Base-by-base conservation (phyloP, 1,140 invertebrate genomes). In the Calliphora vicina region DNA sequence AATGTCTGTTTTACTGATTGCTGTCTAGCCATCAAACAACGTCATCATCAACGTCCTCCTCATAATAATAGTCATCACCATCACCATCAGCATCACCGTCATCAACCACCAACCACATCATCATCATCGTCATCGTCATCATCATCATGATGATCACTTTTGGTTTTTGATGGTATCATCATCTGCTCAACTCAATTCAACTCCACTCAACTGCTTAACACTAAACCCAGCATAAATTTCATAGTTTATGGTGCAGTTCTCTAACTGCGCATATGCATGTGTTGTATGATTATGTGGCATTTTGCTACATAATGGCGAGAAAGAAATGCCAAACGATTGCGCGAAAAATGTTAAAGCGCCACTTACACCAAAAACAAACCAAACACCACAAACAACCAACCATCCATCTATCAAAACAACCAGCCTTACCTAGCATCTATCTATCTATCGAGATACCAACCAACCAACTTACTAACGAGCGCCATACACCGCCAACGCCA, bases 11-110 rank as follows among this genome's bases (percentile, higher is more conserved):
- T 78, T 43, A 43, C 35, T 78, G 74, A 78, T 78, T 78, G 74
- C 17, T 78, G 74, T 78, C 74, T 78, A 78, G 74, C 74, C 74
- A 78, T 78, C 74, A 78, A 78, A 78, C 74, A 78, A 78, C 74
- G 74, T 78, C 74, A 78, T 78, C 74, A 78, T 78, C 74, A 78
- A 78, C 20, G 74, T 78, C 74, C 23, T 43, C 74, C 13, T 42
- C 74, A 78, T 78, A 42, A 43, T 43, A 42, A 78, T 78, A 20
- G 35, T 5, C 74, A 78, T 78, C 35, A 43, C n/a, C 74, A 78
- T 8, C 74, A 43, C 42, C 42, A 78, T 13, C 23, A 23, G 35
- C 74, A 78, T 43, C 74, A 78, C n/a, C 35, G n/a, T n/a, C n/a
- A n/a, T n/a, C n/a, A n/a, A n/a, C n/a, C 74, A 43, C 42, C 42